Percentiles rank a stretch among this genome's conserved stretches.
These are phyloP conservation scores for Etheostoma spectabile DNA, from an alignment of 2,113 vertebrate genomes.

Conservation along the genomic window DNA sequence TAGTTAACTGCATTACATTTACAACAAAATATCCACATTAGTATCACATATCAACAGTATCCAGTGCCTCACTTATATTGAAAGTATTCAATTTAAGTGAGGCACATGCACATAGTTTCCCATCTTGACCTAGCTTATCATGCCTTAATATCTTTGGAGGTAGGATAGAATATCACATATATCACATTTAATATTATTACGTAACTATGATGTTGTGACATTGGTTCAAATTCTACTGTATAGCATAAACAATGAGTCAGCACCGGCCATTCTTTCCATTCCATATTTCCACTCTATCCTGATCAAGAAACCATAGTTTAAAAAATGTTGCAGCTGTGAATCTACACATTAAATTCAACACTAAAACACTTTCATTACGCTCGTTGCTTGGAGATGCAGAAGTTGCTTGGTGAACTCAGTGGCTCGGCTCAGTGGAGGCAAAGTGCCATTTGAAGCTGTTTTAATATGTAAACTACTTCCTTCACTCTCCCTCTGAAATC, in stretches of 20 bases:
- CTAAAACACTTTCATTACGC: conserved; percentile 4
- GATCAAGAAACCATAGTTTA: neutral
- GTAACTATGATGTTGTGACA: neutral
- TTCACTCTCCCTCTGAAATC: conserved; percentile 51
- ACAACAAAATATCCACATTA: neutral
- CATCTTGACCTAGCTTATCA: neutral
- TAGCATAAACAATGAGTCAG: neutral
- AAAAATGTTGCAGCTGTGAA: neutral
- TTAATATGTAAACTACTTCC: conserved; percentile 69
- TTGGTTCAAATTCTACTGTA: conserved; percentile 6
- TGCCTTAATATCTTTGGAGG: neutral
- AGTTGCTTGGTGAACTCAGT: conserved; percentile 42
- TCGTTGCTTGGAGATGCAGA: neutral
- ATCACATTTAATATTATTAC: neutral
- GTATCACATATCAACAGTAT: neutral
- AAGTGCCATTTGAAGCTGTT: conserved; percentile 49
- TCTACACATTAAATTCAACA: conserved; percentile 18
- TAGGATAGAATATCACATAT: neutral
- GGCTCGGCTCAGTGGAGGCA: conserved; percentile 30
- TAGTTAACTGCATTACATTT: neutral
- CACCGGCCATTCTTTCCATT: neutral
- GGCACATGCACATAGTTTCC: neutral
- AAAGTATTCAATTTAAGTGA: no score
- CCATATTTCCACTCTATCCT: neutral
- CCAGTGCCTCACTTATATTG: neutral